A percentile compares a stretch with the other conserved stretches of the same genome.
Conservation (phyloP, 2,113 vertebrate genomes). For the Cricetomys ansorgei region DNA sequence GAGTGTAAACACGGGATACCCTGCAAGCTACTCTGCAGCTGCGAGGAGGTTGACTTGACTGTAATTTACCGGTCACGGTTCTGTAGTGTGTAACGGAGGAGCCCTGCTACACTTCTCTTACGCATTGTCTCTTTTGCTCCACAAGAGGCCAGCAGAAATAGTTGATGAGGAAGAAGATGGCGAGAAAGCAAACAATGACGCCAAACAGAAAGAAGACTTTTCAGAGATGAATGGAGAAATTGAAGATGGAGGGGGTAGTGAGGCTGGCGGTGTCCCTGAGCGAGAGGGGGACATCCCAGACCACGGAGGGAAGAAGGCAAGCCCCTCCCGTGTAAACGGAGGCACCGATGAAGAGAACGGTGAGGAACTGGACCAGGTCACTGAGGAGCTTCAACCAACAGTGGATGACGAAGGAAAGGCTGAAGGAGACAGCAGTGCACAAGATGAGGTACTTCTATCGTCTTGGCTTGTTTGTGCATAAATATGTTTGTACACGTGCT, state of each 20-base stretch:
- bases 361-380: constrained; percentile 75
- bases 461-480: neutral
- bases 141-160: constrained; percentile 88
- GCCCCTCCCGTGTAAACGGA: neutral
- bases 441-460: constrained; percentile 80
- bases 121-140: constrained; percentile 61
- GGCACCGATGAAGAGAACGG: constrained; percentile 77
- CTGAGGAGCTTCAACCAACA: constrained; percentile 46
- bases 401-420: constrained; percentile 69
- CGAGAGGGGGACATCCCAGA: neutral
- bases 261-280: constrained; percentile 37
- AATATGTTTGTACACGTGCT: neutral
- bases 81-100: neutral
- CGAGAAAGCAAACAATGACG: constrained; percentile 77
- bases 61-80: no score
- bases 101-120: neutral
- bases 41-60: neutral
- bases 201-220: constrained; percentile 74
- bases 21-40: neutral
- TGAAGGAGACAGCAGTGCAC: constrained; percentile 62
- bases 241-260: constrained; percentile 64
- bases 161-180: constrained; percentile 88
- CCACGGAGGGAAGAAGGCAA: neutral
- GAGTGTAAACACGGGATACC: neutral
- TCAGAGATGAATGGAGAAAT: constrained; percentile 69